These are phyloP conservation scores for Hypotaenidia okinawae DNA, from an alignment of 2,797 vertebrate species.

Conservation along the genomic window DNA sequence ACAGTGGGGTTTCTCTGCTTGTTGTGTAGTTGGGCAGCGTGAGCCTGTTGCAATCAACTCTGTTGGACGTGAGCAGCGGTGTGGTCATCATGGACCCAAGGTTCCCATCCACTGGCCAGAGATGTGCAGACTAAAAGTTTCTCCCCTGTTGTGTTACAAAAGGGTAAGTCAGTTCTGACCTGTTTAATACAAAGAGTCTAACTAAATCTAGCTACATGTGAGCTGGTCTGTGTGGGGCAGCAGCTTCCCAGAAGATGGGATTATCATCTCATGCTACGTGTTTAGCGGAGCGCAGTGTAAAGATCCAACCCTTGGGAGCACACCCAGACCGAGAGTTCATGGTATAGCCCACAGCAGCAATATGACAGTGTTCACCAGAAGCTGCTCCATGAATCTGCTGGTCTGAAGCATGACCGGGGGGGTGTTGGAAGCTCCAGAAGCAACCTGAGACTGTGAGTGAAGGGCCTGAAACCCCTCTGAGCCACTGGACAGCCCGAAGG, in stretches of 20 bases:
- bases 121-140: background rate
- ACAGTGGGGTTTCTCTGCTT: fast-evolving
- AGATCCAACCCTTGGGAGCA: background rate
- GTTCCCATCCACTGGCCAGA: background rate
- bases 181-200: background rate
- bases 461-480: background rate
- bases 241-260: background rate
- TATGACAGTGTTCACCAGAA: background rate
- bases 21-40: background rate
- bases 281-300: background rate
- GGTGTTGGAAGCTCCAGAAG: background rate
- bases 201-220: background rate
- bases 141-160: background rate
- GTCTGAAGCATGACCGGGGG: background rate
- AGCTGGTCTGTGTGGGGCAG: background rate
- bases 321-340: background rate
- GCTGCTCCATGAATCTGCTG: background rate
- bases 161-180: background rate
- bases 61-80: background rate
- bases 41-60: background rate
- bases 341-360: background rate
- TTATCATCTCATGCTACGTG: fast-evolving
- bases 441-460: background rate
- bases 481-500: background rate
- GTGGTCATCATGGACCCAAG: background rate